Evolutionary conservation across 2,113 vertebrate species (phyloP).

Genomic region (Hippocampus guttulatus): DNA sequence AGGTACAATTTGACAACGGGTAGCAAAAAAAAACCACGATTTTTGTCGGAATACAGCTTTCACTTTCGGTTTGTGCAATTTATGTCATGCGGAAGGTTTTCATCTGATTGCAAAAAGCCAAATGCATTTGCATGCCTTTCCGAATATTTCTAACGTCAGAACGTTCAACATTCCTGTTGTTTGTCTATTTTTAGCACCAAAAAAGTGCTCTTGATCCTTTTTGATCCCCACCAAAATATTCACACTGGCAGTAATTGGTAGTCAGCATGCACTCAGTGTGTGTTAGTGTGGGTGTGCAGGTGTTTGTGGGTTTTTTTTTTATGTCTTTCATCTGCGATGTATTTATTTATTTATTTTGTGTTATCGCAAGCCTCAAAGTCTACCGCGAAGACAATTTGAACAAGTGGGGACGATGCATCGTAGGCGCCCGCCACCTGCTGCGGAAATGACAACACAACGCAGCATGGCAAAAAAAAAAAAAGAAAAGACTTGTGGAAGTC

Average conservation of each 20-base stretch:
- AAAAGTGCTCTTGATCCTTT: not conserved
- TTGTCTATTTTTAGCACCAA: not conserved
- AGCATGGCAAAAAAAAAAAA: not conserved
- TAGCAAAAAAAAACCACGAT: too few relatives aligned
- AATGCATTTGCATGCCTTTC: not conserved
- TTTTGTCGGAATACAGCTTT: not conserved
- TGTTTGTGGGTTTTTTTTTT: too few relatives aligned
- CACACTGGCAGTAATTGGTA: not conserved
- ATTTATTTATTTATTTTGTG: not conserved
- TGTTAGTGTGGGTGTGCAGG: not conserved
- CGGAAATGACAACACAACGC: not conserved
- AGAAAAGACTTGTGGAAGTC: too few relatives aligned
- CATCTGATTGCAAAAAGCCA: not conserved
- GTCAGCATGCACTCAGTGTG: not conserved
- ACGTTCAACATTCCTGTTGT: not conserved
- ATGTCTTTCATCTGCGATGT: not conserved
- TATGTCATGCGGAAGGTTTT: too few relatives aligned
- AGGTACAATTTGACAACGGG: too few relatives aligned
- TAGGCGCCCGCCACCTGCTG: not conserved
- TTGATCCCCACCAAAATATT: not conserved
- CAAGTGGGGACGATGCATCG: not conserved
- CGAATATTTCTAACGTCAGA: not conserved
- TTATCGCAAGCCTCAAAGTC: not conserved
- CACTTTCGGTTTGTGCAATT: not conserved
- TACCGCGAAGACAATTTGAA: not conserved